Conservation (phyloP, 1,140 invertebrate genomes). For the Aphelenchoides avenae region DNA sequence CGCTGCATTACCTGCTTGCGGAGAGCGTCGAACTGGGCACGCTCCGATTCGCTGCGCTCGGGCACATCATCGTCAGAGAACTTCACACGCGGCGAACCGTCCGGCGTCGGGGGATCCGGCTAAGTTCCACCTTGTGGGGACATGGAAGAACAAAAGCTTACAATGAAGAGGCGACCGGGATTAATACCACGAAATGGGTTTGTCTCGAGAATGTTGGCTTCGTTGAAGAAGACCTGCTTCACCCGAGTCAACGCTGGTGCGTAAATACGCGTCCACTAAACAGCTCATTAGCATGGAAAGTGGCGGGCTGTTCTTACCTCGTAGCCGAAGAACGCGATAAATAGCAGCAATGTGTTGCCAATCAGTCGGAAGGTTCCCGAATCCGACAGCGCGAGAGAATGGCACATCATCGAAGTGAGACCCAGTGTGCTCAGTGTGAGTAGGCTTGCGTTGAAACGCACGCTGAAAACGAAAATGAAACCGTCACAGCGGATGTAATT, state of each 20-base stretch:
- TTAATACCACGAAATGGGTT: conserved; percentile 46
- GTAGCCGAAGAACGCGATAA: not conserved
- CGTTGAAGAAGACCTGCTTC: conserved; percentile 43
- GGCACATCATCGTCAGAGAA: conserved; percentile 14
- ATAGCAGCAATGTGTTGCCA: too few species aligned
- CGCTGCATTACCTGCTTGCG: conserved; percentile 29
- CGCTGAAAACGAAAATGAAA: too few species aligned
- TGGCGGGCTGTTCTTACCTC: too few species aligned
- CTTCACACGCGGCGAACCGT: too few species aligned
- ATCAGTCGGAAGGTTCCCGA: too few species aligned
- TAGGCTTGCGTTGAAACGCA: too few species aligned
- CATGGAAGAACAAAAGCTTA: not conserved
- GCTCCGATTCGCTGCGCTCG: conserved; percentile 23
- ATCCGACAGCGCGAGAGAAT: too few species aligned
- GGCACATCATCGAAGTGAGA: too few species aligned
- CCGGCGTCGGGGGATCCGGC: conserved; percentile 44
- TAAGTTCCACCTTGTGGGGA: conserved; percentile 11
- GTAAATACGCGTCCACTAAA: conserved; percentile 35
- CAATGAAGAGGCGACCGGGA: conserved; percentile 40
- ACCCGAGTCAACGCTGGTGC: conserved; percentile 25
- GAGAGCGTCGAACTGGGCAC: conserved; percentile 30
- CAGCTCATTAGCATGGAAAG: too few species aligned
- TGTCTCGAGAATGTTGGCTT: conserved; percentile 47
- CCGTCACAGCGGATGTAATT: too few species aligned
- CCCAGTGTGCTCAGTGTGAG: too few species aligned